A percentile compares a stretch with the other conserved stretches of the same genome.
Evolutionary conservation across 2,888 invertebrate species (phyloP).

Genomic region (Pocota personata): DNA sequence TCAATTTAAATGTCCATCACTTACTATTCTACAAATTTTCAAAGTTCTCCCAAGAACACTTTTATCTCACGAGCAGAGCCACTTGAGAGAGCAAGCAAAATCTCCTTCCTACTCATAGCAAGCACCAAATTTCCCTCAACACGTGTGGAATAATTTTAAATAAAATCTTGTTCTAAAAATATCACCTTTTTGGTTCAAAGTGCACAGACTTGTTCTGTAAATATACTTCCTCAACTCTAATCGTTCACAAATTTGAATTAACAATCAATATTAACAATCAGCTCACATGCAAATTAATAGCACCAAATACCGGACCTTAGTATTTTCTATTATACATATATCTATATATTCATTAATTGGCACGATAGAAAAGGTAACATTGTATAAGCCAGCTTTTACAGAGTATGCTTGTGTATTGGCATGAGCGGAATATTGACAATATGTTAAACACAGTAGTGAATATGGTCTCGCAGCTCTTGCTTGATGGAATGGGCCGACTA

Average conservation of each 20-base stretch:
- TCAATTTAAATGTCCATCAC: too few relatives aligned
- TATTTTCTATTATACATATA: too few relatives aligned
- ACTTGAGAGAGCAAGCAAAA: too few relatives aligned
- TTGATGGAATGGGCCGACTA: constrained; percentile 10
- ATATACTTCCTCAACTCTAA: background rate
- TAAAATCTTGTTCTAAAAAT: background rate
- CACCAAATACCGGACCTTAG: background rate
- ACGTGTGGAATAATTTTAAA: constrained; percentile 5
- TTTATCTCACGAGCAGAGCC: too few relatives aligned
- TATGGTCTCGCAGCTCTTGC: constrained; percentile 15
- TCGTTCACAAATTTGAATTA: background rate
- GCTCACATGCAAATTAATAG: constrained; percentile 34
- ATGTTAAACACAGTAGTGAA: constrained; percentile 43
- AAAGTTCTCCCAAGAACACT: too few relatives aligned
- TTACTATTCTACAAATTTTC: too few relatives aligned
- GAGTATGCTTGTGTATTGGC: constrained; percentile 20
- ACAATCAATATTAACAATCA: background rate
- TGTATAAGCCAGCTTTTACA: background rate
- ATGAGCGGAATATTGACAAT: constrained; percentile 29
- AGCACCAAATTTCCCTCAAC: background rate
- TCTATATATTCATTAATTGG: constrained; percentile 50
- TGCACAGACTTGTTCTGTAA: background rate
- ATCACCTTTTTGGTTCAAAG: background rate
- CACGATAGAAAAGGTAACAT: constrained; percentile 17
- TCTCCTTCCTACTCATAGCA: background rate